Base-by-base conservation (phyloP, 1,140 invertebrate species). In the Penaeus japonicus region DNA sequence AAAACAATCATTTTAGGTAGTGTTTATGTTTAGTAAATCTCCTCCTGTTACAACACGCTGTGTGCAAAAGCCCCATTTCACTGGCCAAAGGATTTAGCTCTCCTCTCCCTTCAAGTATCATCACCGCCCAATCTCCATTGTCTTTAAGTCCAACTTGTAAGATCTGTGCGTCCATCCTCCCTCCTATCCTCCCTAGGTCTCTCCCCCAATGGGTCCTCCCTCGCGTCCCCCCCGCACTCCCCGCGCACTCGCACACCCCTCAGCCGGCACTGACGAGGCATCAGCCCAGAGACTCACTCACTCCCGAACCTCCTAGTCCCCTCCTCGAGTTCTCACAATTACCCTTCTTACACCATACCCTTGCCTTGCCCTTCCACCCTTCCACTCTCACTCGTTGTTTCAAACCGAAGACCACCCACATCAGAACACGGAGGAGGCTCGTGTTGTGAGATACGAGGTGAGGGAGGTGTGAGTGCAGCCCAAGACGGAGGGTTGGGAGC, bases 231-330 rank as follows among this genome's bases (percentile, higher is more conserved):
- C 32, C 65, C 78, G 75, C 86, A 88, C 86, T 88, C 86, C 62
- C 86, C 86, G 86, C 86, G 86, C 86, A 88, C 86, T 88, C 86
- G 86, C 86, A 88, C 80, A 83, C 86, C 86, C 86, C 86, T 88
- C 86, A 88, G 70, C 86, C 86, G 86, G 86, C 86, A 88, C 86
- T 88, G 86, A 88, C 86, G 80, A 83, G 47, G 59, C 86, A 88
- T 88, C 86, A 78, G 86, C 62, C 80, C 80, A 78, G 86, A 83
- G 80, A 83, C 86, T 83, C 86, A 88, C 86, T 83, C 86, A 83
- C 80, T 75, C 86, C 80, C 80, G 80, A 54, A 55, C 57, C 80
- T 75, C 80, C 80, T 57, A 83, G 80, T 78, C 80, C 77, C 54
- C 80, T 83, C 59, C 54, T 75, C 55, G 30, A 24, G 39, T 39